Evolutionary conservation across 1,140 invertebrate species (phyloP).

Genomic region (Drosophila sturtevanti): DNA sequence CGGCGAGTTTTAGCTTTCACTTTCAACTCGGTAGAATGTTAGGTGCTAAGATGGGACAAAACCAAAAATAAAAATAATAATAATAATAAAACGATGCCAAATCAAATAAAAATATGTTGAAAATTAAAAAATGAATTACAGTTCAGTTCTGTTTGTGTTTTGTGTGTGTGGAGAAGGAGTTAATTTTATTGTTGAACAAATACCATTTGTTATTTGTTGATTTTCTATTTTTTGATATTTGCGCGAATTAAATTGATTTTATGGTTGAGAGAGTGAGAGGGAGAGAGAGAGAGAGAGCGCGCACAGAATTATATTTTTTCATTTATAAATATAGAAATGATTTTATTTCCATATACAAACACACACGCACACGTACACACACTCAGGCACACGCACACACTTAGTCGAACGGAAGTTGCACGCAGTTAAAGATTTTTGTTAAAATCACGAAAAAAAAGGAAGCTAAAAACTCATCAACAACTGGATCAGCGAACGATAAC

Average conservation of each 20-base stretch:
- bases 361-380: conserved; percentile 8
- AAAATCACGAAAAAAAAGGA: conserved; percentile 11
- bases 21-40: conserved; percentile 70
- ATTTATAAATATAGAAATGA: conserved; percentile 79
- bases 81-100: conserved; percentile 56
- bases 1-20: conserved; percentile 65
- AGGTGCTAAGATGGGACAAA: conserved; percentile 30
- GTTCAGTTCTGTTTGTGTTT: not conserved
- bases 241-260: conserved; percentile 54
- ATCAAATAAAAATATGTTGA: conserved; percentile 34
- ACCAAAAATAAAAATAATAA: conserved; percentile 56
- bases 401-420: conserved; percentile 30
- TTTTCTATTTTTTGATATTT: conserved; percentile 34
- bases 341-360: conserved; percentile 43
- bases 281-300: conserved; percentile 3
- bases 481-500: conserved; percentile 9
- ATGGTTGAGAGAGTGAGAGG: not conserved
- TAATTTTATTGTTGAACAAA: not conserved
- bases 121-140: conserved; percentile 27
- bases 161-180: conserved; percentile 24
- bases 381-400: conserved; percentile 14
- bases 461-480: not conserved
- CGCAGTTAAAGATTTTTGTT: conserved; percentile 19
- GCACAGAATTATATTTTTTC: conserved; percentile 44
- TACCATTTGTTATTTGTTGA: conserved; percentile 50